phyloP scores from a whole-genome alignment of 2,113 vertebrate genomes.

The Dromiciops gliroides region DNA sequence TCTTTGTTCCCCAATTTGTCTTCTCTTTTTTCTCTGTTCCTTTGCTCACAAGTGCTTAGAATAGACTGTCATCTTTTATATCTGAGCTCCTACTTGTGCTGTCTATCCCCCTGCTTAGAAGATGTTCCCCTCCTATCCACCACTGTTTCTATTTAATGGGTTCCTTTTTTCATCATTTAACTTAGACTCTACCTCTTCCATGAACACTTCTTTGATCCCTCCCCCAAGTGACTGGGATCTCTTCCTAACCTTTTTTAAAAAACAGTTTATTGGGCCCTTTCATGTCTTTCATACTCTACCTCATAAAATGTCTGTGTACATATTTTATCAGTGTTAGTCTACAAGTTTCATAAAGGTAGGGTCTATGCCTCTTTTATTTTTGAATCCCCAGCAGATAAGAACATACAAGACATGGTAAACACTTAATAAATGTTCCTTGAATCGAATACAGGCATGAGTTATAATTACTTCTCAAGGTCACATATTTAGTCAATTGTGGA shows the following conservation, averaged over 20 bases:
- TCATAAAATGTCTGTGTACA: background rate
- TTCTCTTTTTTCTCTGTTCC: background rate
- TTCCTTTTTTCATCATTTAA: background rate
- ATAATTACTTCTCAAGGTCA: background rate
- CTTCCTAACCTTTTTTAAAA: background rate
- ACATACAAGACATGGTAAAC: background rate
- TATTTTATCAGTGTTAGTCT: background rate
- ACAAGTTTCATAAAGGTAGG: background rate
- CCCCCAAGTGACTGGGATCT: background rate
- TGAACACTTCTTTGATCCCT: background rate
- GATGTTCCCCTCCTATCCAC: background rate
- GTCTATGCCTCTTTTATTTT: background rate
- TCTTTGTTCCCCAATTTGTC: background rate
- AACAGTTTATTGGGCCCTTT: background rate
- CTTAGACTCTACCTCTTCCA: background rate
- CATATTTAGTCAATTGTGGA: background rate
- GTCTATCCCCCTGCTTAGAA: background rate
- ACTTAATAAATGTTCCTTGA: background rate
- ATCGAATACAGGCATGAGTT: background rate
- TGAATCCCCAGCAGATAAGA: background rate
- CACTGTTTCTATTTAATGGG: background rate
- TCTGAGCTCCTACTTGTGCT: background rate
- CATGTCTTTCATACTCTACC: background rate
- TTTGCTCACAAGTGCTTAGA: background rate
- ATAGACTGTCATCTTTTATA: background rate